Conservation (phyloP, 1,140 invertebrate species). For the Homalodisca vitripennis region DNA sequence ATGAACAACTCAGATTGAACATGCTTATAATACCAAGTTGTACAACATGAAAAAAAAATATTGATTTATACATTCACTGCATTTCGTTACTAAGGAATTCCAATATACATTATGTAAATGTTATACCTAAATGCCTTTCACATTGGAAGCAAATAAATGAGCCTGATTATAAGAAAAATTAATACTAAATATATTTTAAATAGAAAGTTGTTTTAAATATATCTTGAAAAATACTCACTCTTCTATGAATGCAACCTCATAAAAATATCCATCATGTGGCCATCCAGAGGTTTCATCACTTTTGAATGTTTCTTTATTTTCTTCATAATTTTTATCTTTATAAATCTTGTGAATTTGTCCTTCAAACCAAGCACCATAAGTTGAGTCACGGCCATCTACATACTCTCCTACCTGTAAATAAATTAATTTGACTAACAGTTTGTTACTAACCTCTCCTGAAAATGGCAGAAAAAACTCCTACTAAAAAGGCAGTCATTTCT, state of each 20-base stretch:
- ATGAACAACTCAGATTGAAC: neutral
- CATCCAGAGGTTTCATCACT: neutral
- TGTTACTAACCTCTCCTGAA: no score
- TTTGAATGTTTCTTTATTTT: neutral
- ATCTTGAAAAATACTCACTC: neutral
- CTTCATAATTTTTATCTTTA: constrained; percentile 36
- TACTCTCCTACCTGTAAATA: constrained; percentile 60
- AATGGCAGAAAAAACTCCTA: neutral
- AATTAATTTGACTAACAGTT: no score
- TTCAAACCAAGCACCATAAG: constrained; percentile 64
- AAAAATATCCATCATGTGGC: constrained; percentile 47
- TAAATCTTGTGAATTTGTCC: constrained; percentile 50
- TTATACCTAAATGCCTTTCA: neutral
- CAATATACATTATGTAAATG: neutral
- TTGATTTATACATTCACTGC: constrained; percentile 30
- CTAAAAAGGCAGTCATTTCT: neutral
- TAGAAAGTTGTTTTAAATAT: neutral
- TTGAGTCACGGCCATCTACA: constrained; percentile 62
- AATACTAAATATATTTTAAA: neutral
- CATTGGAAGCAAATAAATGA: neutral
- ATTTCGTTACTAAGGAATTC: constrained; percentile 39
- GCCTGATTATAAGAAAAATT: neutral
- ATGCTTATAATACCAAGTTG: neutral
- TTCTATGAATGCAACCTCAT: constrained; percentile 50
- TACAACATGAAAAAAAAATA: neutral